Conservation (phyloP, 2,888 invertebrate genomes). For the Allacma fusca region DNA sequence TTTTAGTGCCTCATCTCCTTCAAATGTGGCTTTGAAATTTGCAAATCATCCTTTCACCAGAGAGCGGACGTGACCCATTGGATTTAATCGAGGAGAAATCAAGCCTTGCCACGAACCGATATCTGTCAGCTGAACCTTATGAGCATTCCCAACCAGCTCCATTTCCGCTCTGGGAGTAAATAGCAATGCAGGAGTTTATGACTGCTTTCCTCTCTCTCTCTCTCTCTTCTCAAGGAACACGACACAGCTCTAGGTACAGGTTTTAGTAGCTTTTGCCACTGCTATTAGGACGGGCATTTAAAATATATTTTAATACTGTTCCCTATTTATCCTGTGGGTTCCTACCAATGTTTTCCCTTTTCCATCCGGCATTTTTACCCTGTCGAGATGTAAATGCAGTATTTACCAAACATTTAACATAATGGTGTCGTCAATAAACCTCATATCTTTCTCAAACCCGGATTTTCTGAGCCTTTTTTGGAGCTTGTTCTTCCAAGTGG, state of each 20-base stretch:
- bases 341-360: too few species aligned
- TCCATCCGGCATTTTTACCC: too few species aligned
- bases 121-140: constrained; percentile 12
- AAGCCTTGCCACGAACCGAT: constrained; percentile 32
- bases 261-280: too few species aligned
- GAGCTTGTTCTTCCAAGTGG: too few species aligned
- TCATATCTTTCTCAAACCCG: constrained; percentile 33
- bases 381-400: constrained; percentile 13
- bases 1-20: constrained; percentile 31
- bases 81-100: constrained; percentile 48
- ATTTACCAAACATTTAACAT: constrained; percentile 29
- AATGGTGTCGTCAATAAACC: constrained; percentile 34
- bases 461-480: not conserved
- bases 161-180: constrained; percentile 15
- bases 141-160: constrained; percentile 17
- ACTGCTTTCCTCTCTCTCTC: too few species aligned
- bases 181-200: too few species aligned
- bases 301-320: too few species aligned
- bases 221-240: too few species aligned
- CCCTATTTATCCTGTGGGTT: too few species aligned
- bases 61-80: constrained; percentile 43
- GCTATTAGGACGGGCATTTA: too few species aligned
- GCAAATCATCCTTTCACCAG: constrained; percentile 42
- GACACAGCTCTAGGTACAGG: too few species aligned
- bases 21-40: constrained; percentile 39